Percentiles rank a stretch among this genome's conserved stretches.
These are phyloP conservation scores for Platysternon megacephalum DNA, from an alignment of 2,113 vertebrate genomes.

Conservation along the genomic window DNA sequence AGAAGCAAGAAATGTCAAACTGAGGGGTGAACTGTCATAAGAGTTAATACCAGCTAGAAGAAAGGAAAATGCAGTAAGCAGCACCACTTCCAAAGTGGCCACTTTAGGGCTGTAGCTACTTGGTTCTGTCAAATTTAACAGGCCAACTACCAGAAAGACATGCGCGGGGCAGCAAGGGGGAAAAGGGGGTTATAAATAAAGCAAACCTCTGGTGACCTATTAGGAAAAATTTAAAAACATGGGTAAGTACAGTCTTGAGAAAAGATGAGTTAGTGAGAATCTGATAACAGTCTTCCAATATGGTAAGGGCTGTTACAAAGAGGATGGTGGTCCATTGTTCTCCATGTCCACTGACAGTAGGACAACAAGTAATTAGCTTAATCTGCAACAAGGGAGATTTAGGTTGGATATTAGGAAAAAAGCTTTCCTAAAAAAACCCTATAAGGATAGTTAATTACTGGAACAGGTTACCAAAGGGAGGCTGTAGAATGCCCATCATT, in stretches of 20 bases:
- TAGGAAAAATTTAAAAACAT: background rate
- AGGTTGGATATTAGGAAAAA: background rate
- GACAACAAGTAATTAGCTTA: background rate
- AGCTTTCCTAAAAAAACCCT: background rate
- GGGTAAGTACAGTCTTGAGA: background rate
- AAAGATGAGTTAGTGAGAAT: background rate
- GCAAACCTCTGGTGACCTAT: background rate
- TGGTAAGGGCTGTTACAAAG: background rate
- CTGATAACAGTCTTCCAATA: background rate
- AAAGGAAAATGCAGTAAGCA: background rate
- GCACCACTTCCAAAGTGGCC: background rate
- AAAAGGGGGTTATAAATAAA: accelerated
- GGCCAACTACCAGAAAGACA: background rate
- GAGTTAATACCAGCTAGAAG: background rate
- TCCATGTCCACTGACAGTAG: background rate
- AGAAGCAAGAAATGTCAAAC: background rate
- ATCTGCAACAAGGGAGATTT: background rate
- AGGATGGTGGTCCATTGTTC: background rate
- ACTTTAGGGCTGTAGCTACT: background rate
- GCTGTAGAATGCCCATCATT: background rate
- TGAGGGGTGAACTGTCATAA: background rate
- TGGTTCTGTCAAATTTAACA: background rate
- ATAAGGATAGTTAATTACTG: background rate
- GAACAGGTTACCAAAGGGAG: background rate
- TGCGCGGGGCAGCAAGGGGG: accelerated